A percentile compares a stretch with the other conserved stretches of the same genome.
phyloP scores from a whole-genome alignment of 1,140 invertebrate genomes.

The Pseudomyrmex pallidus region DNA sequence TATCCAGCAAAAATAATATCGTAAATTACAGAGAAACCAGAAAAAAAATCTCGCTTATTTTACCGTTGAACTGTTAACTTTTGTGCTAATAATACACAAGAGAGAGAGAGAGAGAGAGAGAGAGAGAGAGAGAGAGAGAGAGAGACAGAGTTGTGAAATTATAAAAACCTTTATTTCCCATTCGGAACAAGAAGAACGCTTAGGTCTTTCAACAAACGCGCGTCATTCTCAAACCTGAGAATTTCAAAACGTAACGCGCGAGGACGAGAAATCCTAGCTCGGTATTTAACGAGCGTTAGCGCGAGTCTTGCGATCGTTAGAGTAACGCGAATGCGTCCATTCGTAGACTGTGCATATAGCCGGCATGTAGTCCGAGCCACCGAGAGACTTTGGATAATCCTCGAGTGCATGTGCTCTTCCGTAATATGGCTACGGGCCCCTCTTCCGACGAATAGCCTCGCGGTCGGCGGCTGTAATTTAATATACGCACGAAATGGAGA shows the following conservation, averaged over 20 bases:
- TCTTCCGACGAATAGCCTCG: conserved; percentile 61
- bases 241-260: conserved; percentile 6
- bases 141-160: background rate
- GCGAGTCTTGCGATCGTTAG: conserved; percentile 62
- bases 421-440: conserved; percentile 66
- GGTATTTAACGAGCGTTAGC: conserved; percentile 44
- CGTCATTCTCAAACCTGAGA: conserved; percentile 7
- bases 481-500: conserved; percentile 83
- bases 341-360: conserved; percentile 49
- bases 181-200: conserved; percentile 1
- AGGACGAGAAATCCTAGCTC: conserved; percentile 38
- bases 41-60: background rate
- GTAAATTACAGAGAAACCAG: conserved; percentile 4
- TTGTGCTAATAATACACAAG: background rate
- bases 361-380: conserved; percentile 52
- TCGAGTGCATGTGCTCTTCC: conserved; percentile 70
- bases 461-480: conserved; percentile 80
- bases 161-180: background rate
- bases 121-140: background rate
- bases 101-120: no score
- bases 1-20: background rate
- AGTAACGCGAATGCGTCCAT: conserved; percentile 54
- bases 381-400: conserved; percentile 74
- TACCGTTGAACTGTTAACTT: background rate
- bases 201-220: conserved; percentile 8